phyloP scores from a whole-genome alignment of 2,113 vertebrate species.

The Neodon shergylaensis region DNA sequence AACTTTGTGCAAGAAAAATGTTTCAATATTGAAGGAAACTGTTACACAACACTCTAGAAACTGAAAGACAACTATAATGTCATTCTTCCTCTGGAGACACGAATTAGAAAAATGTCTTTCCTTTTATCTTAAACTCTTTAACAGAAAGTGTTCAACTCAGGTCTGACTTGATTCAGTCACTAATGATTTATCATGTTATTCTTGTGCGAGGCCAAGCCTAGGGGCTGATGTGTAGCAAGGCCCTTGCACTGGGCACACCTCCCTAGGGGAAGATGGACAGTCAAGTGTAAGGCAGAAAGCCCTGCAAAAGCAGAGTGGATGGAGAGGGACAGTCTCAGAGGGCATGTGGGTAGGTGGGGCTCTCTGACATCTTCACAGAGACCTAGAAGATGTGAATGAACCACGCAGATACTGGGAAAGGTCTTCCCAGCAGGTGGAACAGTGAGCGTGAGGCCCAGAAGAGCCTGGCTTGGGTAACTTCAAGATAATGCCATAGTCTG shows the following conservation, averaged over 20 bases:
- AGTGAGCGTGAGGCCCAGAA: rapidly evolving
- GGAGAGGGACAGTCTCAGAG: background rate
- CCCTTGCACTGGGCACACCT: background rate
- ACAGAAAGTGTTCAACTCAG: background rate
- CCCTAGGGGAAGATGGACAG: background rate
- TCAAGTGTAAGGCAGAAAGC: background rate
- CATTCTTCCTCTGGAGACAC: background rate
- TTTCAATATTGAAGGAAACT: background rate
- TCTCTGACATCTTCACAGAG: no score
- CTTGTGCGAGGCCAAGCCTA: background rate
- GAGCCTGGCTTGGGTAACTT: background rate
- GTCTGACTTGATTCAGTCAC: background rate
- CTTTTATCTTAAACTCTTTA: background rate
- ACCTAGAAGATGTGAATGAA: background rate
- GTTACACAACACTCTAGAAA: background rate
- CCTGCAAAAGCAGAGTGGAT: background rate
- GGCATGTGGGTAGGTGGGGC: background rate
- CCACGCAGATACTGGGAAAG: rapidly evolving
- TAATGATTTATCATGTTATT: background rate
- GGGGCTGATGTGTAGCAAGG: no score
- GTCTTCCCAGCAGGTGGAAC: rapidly evolving
- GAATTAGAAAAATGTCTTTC: background rate
- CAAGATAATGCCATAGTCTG: background rate
- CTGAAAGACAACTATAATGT: background rate
- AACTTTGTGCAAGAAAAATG: background rate